A percentile compares a stretch with the other conserved stretches of the same genome.
These are phyloP conservation scores for Zophobas morio DNA, from an alignment of 1,140 invertebrate genomes.

Conservation along the genomic window DNA sequence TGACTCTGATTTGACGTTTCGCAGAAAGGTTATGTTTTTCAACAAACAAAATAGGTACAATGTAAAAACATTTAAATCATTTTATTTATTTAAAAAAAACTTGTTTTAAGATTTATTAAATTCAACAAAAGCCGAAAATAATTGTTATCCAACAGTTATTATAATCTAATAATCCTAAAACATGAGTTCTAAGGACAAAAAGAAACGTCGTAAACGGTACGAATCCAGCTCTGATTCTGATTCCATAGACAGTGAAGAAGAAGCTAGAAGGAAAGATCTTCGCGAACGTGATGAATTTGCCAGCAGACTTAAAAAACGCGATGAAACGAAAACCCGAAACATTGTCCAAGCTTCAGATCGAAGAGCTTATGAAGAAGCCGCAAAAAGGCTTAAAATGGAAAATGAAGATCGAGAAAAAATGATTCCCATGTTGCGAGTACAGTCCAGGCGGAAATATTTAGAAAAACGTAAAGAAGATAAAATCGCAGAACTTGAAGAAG, in stretches of 20 bases:
- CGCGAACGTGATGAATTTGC: conserved; percentile 96
- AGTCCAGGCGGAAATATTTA: conserved; percentile 95
- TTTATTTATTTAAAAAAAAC: too few species aligned
- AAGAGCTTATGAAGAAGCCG: conserved; percentile 91
- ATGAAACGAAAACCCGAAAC: conserved; percentile 91
- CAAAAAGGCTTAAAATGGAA: conserved; percentile 91
- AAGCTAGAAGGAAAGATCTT: conserved; percentile 83
- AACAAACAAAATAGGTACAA: too few species aligned
- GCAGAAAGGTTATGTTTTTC: too few species aligned
- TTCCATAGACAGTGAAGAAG: conserved; percentile 69
- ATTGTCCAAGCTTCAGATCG: conserved; percentile 81
- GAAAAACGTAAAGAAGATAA: conserved; percentile 97
- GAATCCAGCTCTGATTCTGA: conserved; percentile 69
- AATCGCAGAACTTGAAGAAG: conserved; percentile 94
- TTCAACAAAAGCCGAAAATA: too few species aligned
- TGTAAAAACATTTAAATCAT: too few species aligned
- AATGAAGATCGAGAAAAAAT: conserved; percentile 88
- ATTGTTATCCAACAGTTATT: too few species aligned
- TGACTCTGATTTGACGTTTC: too few species aligned
- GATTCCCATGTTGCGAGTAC: conserved; percentile 88
- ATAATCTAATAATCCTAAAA: conserved; percentile 21
- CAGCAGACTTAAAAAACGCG: conserved; percentile 87
- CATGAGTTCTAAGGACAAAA: conserved; percentile 67
- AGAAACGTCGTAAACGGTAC: conserved; percentile 68
- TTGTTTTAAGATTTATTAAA: too few species aligned